phyloP scores from a whole-genome alignment of 64 coral and sea anemone species.

The Cladopsammia gracilis region DNA sequence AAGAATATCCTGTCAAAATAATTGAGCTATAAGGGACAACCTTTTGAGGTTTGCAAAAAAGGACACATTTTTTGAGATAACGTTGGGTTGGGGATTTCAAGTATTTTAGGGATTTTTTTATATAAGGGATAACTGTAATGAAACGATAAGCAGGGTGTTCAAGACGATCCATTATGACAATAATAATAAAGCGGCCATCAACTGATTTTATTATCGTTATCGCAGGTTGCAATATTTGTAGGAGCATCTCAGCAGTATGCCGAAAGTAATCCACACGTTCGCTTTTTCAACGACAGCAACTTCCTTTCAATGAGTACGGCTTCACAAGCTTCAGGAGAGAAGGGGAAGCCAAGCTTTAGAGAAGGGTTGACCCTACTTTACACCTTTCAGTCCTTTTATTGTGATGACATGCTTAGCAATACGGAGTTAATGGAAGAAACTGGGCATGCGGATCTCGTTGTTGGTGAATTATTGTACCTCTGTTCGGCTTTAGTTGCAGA shows the following conservation, averaged over 20 bases:
- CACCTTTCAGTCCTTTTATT: background rate
- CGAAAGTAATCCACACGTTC: background rate
- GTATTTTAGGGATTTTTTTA: too few species aligned
- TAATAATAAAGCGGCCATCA: too few species aligned
- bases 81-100: too few species aligned
- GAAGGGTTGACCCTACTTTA: background rate
- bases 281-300: slow-evolving; percentile 24
- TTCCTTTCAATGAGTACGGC: background rate
- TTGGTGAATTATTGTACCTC: slow-evolving; percentile 33
- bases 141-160: too few species aligned
- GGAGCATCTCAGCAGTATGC: background rate
- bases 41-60: too few species aligned
- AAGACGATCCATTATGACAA: too few species aligned
- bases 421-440: slow-evolving; percentile 15
- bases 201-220: background rate
- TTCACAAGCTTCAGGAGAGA: background rate
- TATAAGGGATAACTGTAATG: too few species aligned
- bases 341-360: background rate
- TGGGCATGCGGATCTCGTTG: background rate
- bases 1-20: too few species aligned
- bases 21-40: too few species aligned
- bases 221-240: slow-evolving; percentile 9
- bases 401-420: slow-evolving; percentile 30
- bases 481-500: slow-evolving; percentile 29
- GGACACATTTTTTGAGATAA: too few species aligned